Evolutionary conservation across 1,140 invertebrate genomes (phyloP), one percentile per base, ranked within the genome.

Genomic region (Platyura marginata): DNA sequence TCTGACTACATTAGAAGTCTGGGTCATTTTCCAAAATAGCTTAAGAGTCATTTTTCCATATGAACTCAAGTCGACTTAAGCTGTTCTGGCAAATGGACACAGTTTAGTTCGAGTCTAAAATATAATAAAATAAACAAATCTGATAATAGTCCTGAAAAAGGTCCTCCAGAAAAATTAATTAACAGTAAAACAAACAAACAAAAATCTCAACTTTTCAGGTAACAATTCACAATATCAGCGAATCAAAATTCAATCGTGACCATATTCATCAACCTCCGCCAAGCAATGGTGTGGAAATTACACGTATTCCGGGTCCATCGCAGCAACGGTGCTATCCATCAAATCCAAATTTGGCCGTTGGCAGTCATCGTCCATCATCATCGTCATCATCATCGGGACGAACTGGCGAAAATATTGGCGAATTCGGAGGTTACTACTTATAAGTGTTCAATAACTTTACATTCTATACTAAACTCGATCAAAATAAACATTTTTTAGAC

Each of bases 151-250:
- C n/a, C n/a, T n/a, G n/a, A n/a, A n/a, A n/a, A n/a, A n/a, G n/a
- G n/a, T n/a, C n/a, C n/a, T n/a, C n/a, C n/a, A n/a, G n/a, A n/a
- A n/a, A n/a, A n/a, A n/a, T n/a, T n/a, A n/a, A n/a, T n/a, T n/a
- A n/a, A n/a, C n/a, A n/a, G n/a, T n/a, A n/a, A n/a, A n/a, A n/a
- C n/a, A n/a, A n/a, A n/a, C n/a, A 44, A 41, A 32, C 18, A 19
- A 15, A 25, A 33, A 44, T 25, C 9, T 16, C 13, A 37, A 33
- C 2, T 34, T 47, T 20, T 4, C 40, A 61, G 59, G 59, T 71
- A n/a, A 68, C 68, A 3, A 70, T 71, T 49, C 69, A 71, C 35
- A 68, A 67, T 48, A 65, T 70, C 16, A 66, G 63, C 1, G 68
- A 70, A 40, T 69, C 67, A 6, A 71, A 70, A 50, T 70, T 66